Evolutionary conservation across 2,888 invertebrate genomes (phyloP).

Genomic region (Apamea epomidion): DNA sequence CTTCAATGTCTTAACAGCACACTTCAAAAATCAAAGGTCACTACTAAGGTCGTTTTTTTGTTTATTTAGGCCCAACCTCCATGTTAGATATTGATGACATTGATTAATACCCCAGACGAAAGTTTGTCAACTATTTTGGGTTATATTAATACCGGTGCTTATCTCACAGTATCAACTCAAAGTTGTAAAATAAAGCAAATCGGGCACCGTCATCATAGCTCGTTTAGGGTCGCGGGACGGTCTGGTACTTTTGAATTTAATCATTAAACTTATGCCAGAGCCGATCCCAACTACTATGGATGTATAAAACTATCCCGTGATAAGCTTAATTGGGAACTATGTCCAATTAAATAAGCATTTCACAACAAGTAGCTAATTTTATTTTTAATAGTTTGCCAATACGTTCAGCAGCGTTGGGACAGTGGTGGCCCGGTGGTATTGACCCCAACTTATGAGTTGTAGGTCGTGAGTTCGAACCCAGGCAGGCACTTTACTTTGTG

Average conservation of each 20-base stretch:
- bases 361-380: constrained; percentile 3
- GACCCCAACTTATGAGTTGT: neutral
- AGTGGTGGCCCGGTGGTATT: neutral
- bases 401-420: neutral
- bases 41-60: neutral
- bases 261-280: constrained; percentile 61
- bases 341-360: constrained; percentile 38
- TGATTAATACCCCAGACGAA: constrained; percentile 37
- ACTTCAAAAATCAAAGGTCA: constrained; percentile 1
- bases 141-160: constrained; percentile 49
- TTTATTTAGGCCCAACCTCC: neutral
- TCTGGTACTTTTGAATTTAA: constrained; percentile 61
- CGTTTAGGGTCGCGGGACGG: constrained; percentile 51
- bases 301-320: constrained; percentile 59
- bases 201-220: constrained; percentile 50
- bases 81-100: constrained; percentile 20
- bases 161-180: constrained; percentile 58
- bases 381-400: constrained; percentile 5
- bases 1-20: neutral
- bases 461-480: neutral
- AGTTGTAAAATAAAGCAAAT: constrained; percentile 64
- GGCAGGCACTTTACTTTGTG: neutral
- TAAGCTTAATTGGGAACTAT: constrained; percentile 59
- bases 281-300: constrained; percentile 61
- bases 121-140: constrained; percentile 51